phyloP scores from a whole-genome alignment of 2,888 invertebrate genomes.

The Rhabditoides inermis region DNA sequence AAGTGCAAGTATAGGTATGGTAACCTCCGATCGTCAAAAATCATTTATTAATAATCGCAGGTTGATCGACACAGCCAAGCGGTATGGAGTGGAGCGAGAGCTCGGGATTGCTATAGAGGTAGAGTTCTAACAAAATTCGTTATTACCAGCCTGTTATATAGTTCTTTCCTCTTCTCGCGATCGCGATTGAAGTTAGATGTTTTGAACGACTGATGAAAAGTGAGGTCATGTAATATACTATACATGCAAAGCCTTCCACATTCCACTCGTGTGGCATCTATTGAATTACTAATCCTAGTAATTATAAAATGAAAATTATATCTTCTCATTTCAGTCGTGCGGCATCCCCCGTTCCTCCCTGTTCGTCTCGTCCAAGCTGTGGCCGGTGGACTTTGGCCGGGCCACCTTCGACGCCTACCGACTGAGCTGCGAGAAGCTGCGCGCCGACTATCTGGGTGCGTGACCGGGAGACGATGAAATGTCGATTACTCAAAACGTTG shows the following conservation, averaged over 20 bases:
- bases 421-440: constrained; percentile 48
- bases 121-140: no score
- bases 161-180: no score
- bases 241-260: no score
- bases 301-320: no score
- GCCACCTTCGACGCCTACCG: constrained; percentile 43
- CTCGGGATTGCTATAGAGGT: constrained; percentile 47
- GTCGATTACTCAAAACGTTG: no score
- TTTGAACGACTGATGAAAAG: no score
- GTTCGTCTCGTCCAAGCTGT: constrained; percentile 53
- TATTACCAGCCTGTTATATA: no score
- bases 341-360: constrained; percentile 47
- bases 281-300: no score
- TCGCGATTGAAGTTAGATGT: no score
- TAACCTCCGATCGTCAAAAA: not conserved
- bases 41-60: constrained; percentile 8
- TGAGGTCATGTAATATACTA: no score
- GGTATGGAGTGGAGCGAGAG: constrained; percentile 53
- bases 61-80: constrained; percentile 54
- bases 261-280: no score
- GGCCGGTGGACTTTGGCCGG: constrained; percentile 53
- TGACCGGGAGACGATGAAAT: no score
- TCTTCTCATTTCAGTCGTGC: constrained; percentile 46
- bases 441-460: constrained; percentile 49
- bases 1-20: constrained; percentile 48